Evolutionary conservation across 2,797 vertebrate genomes (phyloP), one percentile per base, ranked within the genome.

Genomic region (Catharus ustulatus): DNA sequence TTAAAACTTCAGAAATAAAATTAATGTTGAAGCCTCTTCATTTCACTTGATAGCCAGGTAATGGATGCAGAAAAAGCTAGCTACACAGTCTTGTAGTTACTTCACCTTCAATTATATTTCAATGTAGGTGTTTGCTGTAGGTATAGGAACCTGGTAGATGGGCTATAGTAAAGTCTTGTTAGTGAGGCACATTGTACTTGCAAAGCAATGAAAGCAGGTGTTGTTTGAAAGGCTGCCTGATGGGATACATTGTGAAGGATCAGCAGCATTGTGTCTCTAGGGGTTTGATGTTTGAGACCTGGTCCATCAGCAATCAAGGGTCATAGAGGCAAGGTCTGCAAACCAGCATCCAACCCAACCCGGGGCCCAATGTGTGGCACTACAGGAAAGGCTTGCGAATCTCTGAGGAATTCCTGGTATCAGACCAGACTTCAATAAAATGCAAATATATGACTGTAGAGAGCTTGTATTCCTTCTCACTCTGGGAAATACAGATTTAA

Each of bases 31-130:
- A 81, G 11, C 22, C 19, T 91, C 32, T 92, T 51, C 52, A 45
- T 94, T 85, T 94, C 71, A 64, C 58, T 86, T 55, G 84, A 62
- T 89, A 34, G 36, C 66, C 42, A 68, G 66, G 67, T 86, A 89
- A 75, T 58, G 45, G 74, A n/a, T 45, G 46, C 64, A 71, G 45
- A 32, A 71, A 32, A 84, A 74, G 23, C 66, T 46, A 32, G 48
- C 27, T 40, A 61, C 52, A 51, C 15, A 4, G 22, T 61, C 43
- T 43, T 78, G 17, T 15, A 23, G 32, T 48, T 69, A 12, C 14
- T 74, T 93, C 62, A 27, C 26, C 20, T 87, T 74, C 23, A 48
- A 2, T 71, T 89, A 5, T 81, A 19, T 75, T 83, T 90, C n/a
- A 6, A 29, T 71, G 9, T 46, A 23, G 54, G 23, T 57, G 17